These are phyloP conservation scores for Xenopus tropicalis DNA, from an alignment of 2,113 vertebrate species.

Conservation along the genomic window DNA sequence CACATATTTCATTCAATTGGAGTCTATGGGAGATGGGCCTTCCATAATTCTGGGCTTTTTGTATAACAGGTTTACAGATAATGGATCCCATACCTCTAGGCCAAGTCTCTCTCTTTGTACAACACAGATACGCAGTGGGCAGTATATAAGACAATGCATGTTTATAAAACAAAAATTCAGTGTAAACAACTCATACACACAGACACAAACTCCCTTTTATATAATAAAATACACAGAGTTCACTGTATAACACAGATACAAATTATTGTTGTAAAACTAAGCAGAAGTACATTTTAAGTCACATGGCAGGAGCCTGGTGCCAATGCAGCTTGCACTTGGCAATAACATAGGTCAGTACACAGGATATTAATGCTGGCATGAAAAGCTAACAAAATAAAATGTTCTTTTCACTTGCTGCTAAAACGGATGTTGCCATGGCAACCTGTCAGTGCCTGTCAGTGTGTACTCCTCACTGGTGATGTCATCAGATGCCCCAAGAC, in stretches of 20 bases:
- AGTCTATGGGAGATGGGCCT: too few relatives aligned
- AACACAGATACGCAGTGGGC: too few relatives aligned
- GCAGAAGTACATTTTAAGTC: not conserved
- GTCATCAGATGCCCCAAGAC: constrained; percentile 38
- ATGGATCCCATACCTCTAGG: too few relatives aligned
- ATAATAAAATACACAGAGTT: not conserved
- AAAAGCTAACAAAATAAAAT: constrained; percentile 40
- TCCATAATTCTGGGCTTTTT: too few relatives aligned
- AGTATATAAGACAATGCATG: too few relatives aligned
- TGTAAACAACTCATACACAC: too few relatives aligned
- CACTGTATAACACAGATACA: not conserved
- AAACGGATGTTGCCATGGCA: constrained; percentile 41
- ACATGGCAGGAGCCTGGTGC: constrained; percentile 27
- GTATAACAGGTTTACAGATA: too few relatives aligned
- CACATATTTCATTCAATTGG: too few relatives aligned
- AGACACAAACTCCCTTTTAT: too few relatives aligned
- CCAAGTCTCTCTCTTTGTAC: too few relatives aligned
- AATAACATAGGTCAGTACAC: constrained; percentile 38
- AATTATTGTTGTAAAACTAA: not conserved
- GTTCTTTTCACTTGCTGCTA: constrained; percentile 44
- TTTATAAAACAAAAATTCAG: too few relatives aligned
- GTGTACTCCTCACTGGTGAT: constrained; percentile 32
- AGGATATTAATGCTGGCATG: constrained; percentile 42
- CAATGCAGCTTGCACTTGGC: constrained; percentile 29
- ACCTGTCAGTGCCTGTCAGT: constrained; percentile 35